Evolutionary conservation across 2,797 vertebrate genomes (phyloP).

Genomic region (Paguma larvata): DNA sequence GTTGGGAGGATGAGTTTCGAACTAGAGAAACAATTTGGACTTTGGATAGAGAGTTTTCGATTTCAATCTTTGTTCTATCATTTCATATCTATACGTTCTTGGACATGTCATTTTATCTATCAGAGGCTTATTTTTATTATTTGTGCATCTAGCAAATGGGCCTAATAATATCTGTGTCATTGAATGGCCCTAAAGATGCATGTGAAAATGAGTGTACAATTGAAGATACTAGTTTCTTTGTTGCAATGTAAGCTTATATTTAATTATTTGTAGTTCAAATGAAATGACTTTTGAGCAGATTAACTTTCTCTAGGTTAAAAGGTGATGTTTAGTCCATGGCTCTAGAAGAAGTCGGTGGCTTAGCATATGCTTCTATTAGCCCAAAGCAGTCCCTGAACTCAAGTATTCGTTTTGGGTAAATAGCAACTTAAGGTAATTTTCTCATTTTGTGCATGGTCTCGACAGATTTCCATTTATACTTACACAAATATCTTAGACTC

Average conservation of each 20-base stretch:
- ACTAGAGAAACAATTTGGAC: not conserved
- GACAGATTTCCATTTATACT: not conserved
- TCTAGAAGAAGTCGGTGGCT: not conserved
- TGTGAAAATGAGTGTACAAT: not conserved
- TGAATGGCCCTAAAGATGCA: not conserved
- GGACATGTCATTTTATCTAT: not conserved
- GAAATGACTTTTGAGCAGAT: not conserved
- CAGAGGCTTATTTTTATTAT: not conserved
- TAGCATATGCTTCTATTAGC: not conserved
- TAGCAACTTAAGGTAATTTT: not conserved
- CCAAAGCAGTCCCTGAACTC: not conserved
- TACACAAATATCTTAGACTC: not conserved
- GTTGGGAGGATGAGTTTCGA: constrained; percentile 21
- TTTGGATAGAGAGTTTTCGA: not conserved
- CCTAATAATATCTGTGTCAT: not conserved
- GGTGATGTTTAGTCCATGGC: not conserved
- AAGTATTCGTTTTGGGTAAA: not conserved
- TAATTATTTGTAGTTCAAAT: not conserved
- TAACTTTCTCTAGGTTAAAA: constrained; percentile 37
- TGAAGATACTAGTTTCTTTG: not conserved
- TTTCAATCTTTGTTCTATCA: constrained; percentile 18
- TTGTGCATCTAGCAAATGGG: not conserved
- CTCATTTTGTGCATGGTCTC: not conserved
- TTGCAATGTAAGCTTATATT: not conserved
- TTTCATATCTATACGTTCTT: constrained; percentile 28